These are phyloP conservation scores for Oryctolagus cuniculus DNA, from an alignment of 2,113 vertebrate species.

Conservation along the genomic window DNA sequence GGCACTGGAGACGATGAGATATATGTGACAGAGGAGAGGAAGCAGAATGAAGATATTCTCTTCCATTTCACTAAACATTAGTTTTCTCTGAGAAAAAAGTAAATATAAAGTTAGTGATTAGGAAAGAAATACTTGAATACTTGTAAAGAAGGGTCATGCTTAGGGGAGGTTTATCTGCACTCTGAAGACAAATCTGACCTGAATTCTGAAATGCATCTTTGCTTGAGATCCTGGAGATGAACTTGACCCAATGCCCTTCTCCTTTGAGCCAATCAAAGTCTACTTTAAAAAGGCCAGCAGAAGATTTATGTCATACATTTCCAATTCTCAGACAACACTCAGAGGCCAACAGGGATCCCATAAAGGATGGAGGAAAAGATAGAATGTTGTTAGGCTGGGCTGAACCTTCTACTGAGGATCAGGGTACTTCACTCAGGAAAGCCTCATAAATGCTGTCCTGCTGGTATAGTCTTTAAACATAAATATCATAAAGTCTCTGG, in stretches of 20 bases:
- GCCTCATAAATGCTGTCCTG: constrained; percentile 47
- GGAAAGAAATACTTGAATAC: not conserved
- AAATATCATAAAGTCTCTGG: constrained; percentile 76
- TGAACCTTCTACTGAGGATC: not conserved
- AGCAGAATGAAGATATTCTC: not conserved
- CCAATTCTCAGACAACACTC: constrained; percentile 3
- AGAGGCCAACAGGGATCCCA: constrained; percentile 13
- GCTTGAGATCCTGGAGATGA: not conserved
- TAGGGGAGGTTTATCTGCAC: not conserved
- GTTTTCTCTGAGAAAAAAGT: not conserved
- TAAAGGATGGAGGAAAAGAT: constrained; percentile 46
- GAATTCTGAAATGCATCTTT: not conserved
- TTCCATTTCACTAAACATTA: not conserved
- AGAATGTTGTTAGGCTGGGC: not conserved
- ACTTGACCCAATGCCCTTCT: not conserved
- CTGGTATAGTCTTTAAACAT: constrained; percentile 71
- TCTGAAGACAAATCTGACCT: not conserved
- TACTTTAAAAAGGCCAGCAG: constrained; percentile 33
- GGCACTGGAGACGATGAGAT: not conserved
- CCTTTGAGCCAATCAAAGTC: not conserved
- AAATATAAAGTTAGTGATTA: not conserved
- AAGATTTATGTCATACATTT: constrained; percentile 59
- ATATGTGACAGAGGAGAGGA: not conserved
- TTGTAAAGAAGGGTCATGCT: not conserved
- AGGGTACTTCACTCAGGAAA: constrained; percentile 61